A percentile compares a stretch with the other conserved stretches of the same genome.
These are phyloP conservation scores for Agrilus cyanescens DNA, from an alignment of 2,888 invertebrate species.

Conservation along the genomic window DNA sequence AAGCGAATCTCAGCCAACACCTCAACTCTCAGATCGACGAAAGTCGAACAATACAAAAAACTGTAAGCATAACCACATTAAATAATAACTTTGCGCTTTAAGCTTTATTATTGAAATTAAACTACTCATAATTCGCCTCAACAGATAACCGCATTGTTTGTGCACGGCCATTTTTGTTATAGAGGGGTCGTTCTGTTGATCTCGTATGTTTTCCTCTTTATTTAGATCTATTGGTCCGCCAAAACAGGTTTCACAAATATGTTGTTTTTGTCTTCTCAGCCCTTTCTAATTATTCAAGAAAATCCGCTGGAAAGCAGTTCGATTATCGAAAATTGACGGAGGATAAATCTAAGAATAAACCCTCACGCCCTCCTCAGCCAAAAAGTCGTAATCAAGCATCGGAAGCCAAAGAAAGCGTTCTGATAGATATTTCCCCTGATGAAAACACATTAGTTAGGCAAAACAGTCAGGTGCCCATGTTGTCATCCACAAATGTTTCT, in stretches of 20 bases:
- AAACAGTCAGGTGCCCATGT: constrained; percentile 8
- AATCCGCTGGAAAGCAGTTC: constrained; percentile 50
- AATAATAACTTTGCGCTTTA: not conserved
- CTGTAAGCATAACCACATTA: constrained; percentile 9
- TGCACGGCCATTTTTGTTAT: not conserved
- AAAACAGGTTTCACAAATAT: too few relatives aligned
- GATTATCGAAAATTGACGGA: constrained; percentile 74
- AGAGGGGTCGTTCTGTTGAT: not conserved
- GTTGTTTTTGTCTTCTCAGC: not conserved
- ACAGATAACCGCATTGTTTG: constrained; percentile 1
- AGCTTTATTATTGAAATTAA: constrained; percentile 1
- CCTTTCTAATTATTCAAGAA: constrained; percentile 14
- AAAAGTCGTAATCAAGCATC: constrained; percentile 17
- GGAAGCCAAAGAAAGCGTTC: constrained; percentile 51
- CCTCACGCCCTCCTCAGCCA: constrained; percentile 37
- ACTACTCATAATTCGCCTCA: not conserved
- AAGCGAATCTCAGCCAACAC: constrained; percentile 24
- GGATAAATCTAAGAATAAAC: constrained; percentile 39
- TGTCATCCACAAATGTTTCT: constrained; percentile 33
- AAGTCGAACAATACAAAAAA: constrained; percentile 21
- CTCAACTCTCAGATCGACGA: constrained; percentile 35
- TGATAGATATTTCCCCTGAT: constrained; percentile 64
- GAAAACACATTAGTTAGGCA: constrained; percentile 20
- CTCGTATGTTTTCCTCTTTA: not conserved
- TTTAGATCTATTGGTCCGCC: not conserved